Evolutionary conservation across 2,797 vertebrate genomes (phyloP).

Genomic region (Alectoris magna): DNA sequence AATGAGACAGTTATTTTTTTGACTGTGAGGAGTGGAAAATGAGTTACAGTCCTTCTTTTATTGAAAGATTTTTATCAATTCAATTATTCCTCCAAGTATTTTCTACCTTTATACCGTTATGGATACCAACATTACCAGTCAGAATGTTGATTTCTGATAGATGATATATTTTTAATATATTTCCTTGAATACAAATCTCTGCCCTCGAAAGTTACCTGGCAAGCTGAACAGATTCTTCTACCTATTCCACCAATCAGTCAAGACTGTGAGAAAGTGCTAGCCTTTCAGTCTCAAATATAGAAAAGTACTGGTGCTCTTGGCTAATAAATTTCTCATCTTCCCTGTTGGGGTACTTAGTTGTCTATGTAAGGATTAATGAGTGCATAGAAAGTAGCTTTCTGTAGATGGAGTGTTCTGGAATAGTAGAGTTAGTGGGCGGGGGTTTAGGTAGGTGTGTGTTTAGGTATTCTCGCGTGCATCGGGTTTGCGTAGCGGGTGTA

Average conservation of each 20-base stretch:
- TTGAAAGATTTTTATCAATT: slow-evolving; percentile 2
- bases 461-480: no score
- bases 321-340: neutral
- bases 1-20: neutral
- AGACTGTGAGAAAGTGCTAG: neutral
- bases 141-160: neutral
- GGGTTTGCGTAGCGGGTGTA: no score
- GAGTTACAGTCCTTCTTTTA: neutral
- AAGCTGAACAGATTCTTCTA: neutral
- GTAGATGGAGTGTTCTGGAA: no score
- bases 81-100: neutral
- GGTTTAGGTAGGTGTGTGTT: no score
- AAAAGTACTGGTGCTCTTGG: neutral
- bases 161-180: neutral
- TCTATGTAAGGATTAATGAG: no score
- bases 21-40: neutral
- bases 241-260: neutral
- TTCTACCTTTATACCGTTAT: neutral
- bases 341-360: no score
- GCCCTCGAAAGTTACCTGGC: neutral
- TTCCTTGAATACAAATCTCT: neutral
- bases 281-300: neutral
- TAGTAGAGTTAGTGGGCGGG: no score
- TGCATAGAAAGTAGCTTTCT: no score
- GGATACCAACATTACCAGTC: neutral